Evolutionary conservation across 2,113 vertebrate species (phyloP).

Genomic region (Boulengeromyrus knoepffleri): DNA sequence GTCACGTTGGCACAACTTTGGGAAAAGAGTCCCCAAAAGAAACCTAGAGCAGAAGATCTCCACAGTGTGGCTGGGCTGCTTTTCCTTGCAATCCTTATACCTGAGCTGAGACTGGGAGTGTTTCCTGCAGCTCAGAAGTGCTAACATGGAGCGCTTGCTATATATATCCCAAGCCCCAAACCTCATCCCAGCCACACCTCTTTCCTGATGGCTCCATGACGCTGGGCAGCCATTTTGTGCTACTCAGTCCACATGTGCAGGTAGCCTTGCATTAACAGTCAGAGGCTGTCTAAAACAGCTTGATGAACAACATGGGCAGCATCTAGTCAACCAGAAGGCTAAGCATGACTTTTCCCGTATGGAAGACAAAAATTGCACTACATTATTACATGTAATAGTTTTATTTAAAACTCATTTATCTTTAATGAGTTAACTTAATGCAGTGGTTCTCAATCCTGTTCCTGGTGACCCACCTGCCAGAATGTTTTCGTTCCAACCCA

Average conservation of each 20-base stretch:
- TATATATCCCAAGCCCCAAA: conserved; percentile 63
- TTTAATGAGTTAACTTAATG: background rate
- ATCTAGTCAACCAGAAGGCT: background rate
- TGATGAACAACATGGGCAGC: background rate
- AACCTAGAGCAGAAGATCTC: conserved; percentile 63
- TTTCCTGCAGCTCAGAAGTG: conserved; percentile 71
- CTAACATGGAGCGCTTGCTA: conserved; percentile 59
- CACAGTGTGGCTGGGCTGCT: conserved; percentile 72
- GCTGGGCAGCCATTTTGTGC: conserved; percentile 52
- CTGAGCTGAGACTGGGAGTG: conserved; percentile 81
- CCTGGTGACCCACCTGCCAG: too few relatives aligned
- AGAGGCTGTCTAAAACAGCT: background rate
- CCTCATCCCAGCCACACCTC: conserved; percentile 44
- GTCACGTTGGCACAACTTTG: conserved; percentile 81
- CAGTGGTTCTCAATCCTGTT: too few relatives aligned
- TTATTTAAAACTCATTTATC: background rate
- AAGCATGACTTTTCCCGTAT: background rate
- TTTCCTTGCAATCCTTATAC: conserved; percentile 81
- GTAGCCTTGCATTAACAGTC: background rate
- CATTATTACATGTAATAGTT: background rate
- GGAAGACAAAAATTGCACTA: background rate
- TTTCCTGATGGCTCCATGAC: conserved; percentile 52
- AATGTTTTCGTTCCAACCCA: too few relatives aligned
- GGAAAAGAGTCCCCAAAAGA: conserved; percentile 60
- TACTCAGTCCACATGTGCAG: background rate